Base-by-base conservation (phyloP, 2,888 invertebrate species). In the Pilophorus perplexus region DNA sequence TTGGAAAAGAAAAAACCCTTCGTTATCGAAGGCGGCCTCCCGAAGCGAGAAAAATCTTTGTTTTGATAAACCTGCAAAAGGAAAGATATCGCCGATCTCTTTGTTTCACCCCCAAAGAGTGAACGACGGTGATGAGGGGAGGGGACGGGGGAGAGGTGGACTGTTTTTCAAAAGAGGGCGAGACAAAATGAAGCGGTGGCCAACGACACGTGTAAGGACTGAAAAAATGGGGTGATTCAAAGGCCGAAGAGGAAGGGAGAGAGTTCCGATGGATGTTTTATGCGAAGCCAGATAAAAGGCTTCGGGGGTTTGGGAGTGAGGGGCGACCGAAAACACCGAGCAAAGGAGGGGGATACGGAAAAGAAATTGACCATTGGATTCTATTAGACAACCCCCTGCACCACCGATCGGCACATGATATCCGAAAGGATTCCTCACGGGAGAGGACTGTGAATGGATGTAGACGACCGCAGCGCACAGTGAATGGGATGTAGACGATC, bases 311-410 rank as follows among this genome's bases (percentile, higher is more conserved):
- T n/a, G 27, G 10, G 27, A 16, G 27, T n/a, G 22, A 23, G 22
- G 10, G 27, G 27, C 12, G 27, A 50, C 20, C 10, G 20, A 14
- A 27, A 8, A 27, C 23, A 23, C n/a, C 12, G 12, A 12, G 33
- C 12, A 12, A 33, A 8, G 33, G 33, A 33, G 33, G 12, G 33
- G 33, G 33, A 33, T 12, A 48, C 3, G 55, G 55, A 55, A 65
- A 66, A 66, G 57, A 28, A 66, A 66, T 66, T 66, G 66, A 66
- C 66, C 66, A 66, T 66, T 57, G 57, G 66, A 66, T 66, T 66
- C 66, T 66, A 66, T 66, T 66, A 66, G 66, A 66, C 64, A 38
- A 44, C 46, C 44, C 22, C 40, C 44, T 12, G 2, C 28, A 27
- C 8, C 60, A n/a, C 8, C 42, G 37, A 8, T 44, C 46, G 12